Percentiles rank a stretch among this genome's conserved stretches.
These are phyloP conservation scores for Percina caprodes DNA, from an alignment of 2,113 vertebrate species.

Conservation along the genomic window DNA sequence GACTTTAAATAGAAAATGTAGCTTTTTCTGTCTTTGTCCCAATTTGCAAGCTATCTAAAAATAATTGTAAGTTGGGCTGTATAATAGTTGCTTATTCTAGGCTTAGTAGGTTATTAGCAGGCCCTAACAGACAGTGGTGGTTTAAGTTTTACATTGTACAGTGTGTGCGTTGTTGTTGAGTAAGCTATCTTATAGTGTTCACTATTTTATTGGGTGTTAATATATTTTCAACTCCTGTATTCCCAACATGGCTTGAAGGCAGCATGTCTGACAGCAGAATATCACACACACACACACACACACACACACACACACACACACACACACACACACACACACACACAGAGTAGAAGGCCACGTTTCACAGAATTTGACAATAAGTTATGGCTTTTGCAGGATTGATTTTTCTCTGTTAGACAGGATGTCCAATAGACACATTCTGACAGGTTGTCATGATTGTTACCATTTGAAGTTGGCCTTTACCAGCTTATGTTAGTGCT, in stretches of 20 bases:
- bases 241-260: slow-evolving; percentile 6
- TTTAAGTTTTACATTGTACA: background rate
- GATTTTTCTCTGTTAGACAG: slow-evolving; percentile 51
- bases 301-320: background rate
- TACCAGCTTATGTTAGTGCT: slow-evolving; percentile 34
- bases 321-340: background rate
- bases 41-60: too few species aligned
- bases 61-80: background rate
- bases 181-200: background rate
- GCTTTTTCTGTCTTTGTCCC: too few species aligned
- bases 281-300: slow-evolving; percentile 1
- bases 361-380: slow-evolving; percentile 41
- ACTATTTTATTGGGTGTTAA: background rate
- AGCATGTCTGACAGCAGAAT: slow-evolving; percentile 28
- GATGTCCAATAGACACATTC: slow-evolving; percentile 49
- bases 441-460: slow-evolving; percentile 48
- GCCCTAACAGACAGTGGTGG: background rate
- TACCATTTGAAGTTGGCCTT: slow-evolving; percentile 54
- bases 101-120: background rate
- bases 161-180: background rate
- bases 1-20: too few species aligned
- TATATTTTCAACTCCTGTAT: slow-evolving; percentile 9
- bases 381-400: slow-evolving; percentile 54
- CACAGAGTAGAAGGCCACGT: background rate
- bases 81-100: background rate